Evolutionary conservation across 2,113 vertebrate species (phyloP).

Genomic region (Nothocercus nigrocapillus): DNA sequence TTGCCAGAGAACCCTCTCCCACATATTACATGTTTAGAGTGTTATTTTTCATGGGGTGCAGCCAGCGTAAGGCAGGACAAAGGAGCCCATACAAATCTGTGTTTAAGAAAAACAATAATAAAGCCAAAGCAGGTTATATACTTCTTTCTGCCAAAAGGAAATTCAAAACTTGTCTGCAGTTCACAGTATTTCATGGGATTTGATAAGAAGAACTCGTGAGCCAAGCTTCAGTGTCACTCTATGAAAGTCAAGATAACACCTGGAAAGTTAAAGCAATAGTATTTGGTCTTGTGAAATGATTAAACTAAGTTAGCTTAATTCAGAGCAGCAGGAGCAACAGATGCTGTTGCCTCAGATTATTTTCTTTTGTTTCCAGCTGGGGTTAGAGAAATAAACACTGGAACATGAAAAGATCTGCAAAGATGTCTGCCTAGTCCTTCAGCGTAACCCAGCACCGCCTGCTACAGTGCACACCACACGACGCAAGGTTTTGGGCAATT

Average conservation of each 20-base stretch:
- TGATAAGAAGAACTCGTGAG: not conserved
- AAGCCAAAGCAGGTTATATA: not conserved
- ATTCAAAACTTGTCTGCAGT: not conserved
- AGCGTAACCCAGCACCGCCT: not conserved
- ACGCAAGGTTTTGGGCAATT: not conserved
- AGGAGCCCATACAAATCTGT: not conserved
- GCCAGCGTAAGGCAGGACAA: not conserved
- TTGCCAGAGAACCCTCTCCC: constrained; percentile 22
- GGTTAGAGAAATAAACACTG: constrained; percentile 62
- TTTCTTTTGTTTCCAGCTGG: constrained; percentile 58
- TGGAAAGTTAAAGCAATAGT: constrained; percentile 31
- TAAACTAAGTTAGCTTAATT: constrained; percentile 73
- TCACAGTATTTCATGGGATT: not conserved
- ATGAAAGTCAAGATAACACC: constrained; percentile 39
- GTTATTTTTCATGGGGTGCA: not conserved
- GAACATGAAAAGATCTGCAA: not conserved
- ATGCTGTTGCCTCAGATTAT: constrained; percentile 64
- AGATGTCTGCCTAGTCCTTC: not conserved
- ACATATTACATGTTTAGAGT: not conserved
- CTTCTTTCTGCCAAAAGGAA: not conserved
- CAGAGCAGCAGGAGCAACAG: constrained; percentile 70
- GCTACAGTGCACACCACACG: not conserved
- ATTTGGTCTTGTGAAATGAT: constrained; percentile 44
- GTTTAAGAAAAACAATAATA: not conserved
- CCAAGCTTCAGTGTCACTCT: constrained; percentile 13